Percentiles rank a stretch among this genome's conserved stretches.
Evolutionary conservation across 2,888 invertebrate genomes (phyloP).

Genomic region (Leptopilina drosophilae): DNA sequence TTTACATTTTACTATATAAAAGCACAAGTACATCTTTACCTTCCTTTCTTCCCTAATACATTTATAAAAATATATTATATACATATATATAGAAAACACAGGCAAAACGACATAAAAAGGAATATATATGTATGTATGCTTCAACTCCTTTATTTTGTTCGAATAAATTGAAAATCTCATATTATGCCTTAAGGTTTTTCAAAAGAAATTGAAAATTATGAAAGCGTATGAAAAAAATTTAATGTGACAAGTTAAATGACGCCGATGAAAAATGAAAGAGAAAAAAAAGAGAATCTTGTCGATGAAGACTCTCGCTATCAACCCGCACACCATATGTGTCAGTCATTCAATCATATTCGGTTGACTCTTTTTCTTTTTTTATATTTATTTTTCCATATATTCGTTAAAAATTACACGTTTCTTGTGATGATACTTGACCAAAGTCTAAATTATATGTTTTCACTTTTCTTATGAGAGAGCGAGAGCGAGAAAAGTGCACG

Average conservation of each 20-base stretch:
- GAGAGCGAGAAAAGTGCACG: slow-evolving; percentile 49
- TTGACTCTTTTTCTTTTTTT: slow-evolving; percentile 16
- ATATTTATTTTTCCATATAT: background rate
- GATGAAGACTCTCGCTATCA: slow-evolving; percentile 2
- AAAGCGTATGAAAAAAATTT: background rate
- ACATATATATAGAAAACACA: no score
- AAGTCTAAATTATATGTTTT: slow-evolving; percentile 32
- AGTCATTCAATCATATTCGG: slow-evolving; percentile 29
- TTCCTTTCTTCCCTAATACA: no score
- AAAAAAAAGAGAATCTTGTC: slow-evolving; percentile 18
- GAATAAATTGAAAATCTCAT: no score
- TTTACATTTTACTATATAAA: no score
- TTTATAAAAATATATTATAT: no score
- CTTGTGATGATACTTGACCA: slow-evolving; percentile 11
- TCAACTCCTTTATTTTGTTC: no score
- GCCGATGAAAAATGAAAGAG: slow-evolving; percentile 23
- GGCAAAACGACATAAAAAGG: no score
- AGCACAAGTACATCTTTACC: no score
- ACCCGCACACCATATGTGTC: slow-evolving; percentile 33
- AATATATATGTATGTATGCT: no score
- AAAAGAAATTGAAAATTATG: no score
- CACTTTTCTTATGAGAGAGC: background rate
- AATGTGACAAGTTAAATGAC: slow-evolving; percentile 22
- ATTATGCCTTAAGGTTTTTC: no score
- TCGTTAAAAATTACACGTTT: slow-evolving; percentile 27